Base-by-base conservation (phyloP, 2,113 vertebrate species). In the Holacanthus passer region DNA sequence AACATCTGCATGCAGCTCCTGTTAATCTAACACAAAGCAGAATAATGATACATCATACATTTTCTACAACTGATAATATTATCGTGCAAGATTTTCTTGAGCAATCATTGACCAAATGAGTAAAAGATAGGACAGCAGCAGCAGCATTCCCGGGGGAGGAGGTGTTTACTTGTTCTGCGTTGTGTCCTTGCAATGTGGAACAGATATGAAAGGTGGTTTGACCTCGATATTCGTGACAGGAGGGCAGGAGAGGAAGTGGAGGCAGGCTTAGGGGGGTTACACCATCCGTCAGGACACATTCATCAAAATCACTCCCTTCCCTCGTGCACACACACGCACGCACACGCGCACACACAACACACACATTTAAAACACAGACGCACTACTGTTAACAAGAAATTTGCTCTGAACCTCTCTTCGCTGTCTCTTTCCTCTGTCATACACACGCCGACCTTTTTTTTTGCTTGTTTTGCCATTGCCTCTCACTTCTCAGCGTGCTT, bases 221-320 rank as follows among this genome's bases (percentile, higher is more conserved):
- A 91, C 92, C 90, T 92, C 84, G 41, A 89, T 90, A 86, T 87
- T 77, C 74, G 43, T 89, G 86, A 90, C 83, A 88, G 73, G 84
- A 86, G 82, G 52, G 86, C 75, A 86, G 77, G 43, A 82, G 82
- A 85, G 82, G 84, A 89, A 67, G 81, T 77, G 77, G 70, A 89
- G 89, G 84, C 82, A 87, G 86, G 88, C 87, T 90, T 88, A 66
- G 77, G 89, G 89, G 88, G 82, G 87, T 87, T 90, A 85, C 81
- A 88, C 88, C 88, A 90, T 84, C 89, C 87, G 85, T 93, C 92
- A 93, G 69, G 86, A 91, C 79, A 59, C 87, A 93, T 93, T 93
- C 74, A 88, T 93, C 92, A 93, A 85, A 93, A 85, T 70, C 78
- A 69, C 68, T 73, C 68, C 43, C 48, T 63, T 64, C 47, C 20